Percentiles rank a stretch among this genome's conserved stretches.
phyloP scores from a whole-genome alignment of 2,888 invertebrate genomes.

The Leucoma salicis region DNA sequence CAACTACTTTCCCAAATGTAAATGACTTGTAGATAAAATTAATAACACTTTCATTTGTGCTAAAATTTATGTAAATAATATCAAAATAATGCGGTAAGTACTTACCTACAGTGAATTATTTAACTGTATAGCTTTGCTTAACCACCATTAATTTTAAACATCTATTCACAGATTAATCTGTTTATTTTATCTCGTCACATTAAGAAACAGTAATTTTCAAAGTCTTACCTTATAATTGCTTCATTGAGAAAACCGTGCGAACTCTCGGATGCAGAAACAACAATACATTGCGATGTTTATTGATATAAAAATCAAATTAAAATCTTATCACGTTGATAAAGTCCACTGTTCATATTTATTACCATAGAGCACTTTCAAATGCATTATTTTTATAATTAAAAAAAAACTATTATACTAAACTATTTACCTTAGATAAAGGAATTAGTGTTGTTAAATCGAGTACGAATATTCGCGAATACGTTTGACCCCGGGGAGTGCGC shows the following conservation, averaged over 20 bases:
- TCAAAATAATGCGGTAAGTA: slow-evolving; percentile 10
- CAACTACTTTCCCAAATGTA: slow-evolving; percentile 31
- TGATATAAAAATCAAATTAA: slow-evolving; percentile 35
- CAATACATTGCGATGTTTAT: slow-evolving; percentile 45
- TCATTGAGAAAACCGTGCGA: slow-evolving; percentile 46
- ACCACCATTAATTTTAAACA: slow-evolving; percentile 7
- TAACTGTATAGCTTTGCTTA: slow-evolving; percentile 13
- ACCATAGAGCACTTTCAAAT: slow-evolving; percentile 28
- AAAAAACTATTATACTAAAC: slow-evolving; percentile 14
- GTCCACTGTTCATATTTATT: slow-evolving; percentile 29
- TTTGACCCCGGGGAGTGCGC: slow-evolving; percentile 38
- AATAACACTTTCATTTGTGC: slow-evolving; percentile 24
- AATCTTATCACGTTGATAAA: slow-evolving; percentile 36
- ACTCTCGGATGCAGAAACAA: slow-evolving; percentile 50
- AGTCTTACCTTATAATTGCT: slow-evolving; percentile 53
- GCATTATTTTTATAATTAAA: slow-evolving; percentile 10
- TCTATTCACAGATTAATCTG: slow-evolving; percentile 9
- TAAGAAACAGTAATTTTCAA: slow-evolving; percentile 16
- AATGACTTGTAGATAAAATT: slow-evolving; percentile 18
- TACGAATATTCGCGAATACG: slow-evolving; percentile 40
- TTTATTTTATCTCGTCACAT: slow-evolving; percentile 10
- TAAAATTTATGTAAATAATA: slow-evolving; percentile 20
- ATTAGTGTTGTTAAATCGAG: slow-evolving; percentile 12
- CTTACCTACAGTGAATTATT: slow-evolving; percentile 7
- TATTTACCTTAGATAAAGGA: slow-evolving; percentile 8